Evolutionary conservation across 2,888 invertebrate species (phyloP).

Genomic region (Cataglyphis livida): DNA sequence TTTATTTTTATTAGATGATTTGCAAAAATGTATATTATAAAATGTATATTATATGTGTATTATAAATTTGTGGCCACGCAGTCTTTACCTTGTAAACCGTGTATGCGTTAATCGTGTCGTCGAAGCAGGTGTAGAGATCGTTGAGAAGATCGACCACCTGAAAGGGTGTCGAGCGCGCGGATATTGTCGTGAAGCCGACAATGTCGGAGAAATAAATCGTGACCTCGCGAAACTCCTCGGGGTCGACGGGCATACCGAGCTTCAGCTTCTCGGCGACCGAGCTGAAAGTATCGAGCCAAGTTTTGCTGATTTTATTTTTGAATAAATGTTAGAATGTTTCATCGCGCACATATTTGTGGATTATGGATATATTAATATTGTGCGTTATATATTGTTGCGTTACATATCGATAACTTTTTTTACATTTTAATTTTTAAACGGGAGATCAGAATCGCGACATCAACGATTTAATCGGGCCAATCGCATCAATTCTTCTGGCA

Average conservation of each 20-base stretch:
- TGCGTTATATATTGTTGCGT: too few relatives aligned
- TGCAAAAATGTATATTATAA: neutral
- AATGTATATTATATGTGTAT: neutral
- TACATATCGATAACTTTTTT: neutral
- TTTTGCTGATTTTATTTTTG: neutral
- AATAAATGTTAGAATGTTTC: neutral
- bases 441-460: neutral
- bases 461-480: neutral
- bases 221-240: slow-evolving; percentile 96
- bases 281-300: slow-evolving; percentile 85
- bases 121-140: slow-evolving; percentile 97
- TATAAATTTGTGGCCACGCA: neutral
- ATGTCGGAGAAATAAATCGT: slow-evolving; percentile 98
- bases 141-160: slow-evolving; percentile 97
- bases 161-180: slow-evolving; percentile 96
- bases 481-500: neutral
- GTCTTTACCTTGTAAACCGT: slow-evolving; percentile 92
- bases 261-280: slow-evolving; percentile 97
- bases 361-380: too few relatives aligned
- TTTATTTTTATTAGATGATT: neutral
- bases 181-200: slow-evolving; percentile 97
- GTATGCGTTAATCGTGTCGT: slow-evolving; percentile 96
- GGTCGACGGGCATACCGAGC: slow-evolving; percentile 95
- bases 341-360: neutral
- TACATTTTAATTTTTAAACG: neutral